Conservation (phyloP, 2,797 vertebrate genomes). For the Anguilla pacifica region DNA sequence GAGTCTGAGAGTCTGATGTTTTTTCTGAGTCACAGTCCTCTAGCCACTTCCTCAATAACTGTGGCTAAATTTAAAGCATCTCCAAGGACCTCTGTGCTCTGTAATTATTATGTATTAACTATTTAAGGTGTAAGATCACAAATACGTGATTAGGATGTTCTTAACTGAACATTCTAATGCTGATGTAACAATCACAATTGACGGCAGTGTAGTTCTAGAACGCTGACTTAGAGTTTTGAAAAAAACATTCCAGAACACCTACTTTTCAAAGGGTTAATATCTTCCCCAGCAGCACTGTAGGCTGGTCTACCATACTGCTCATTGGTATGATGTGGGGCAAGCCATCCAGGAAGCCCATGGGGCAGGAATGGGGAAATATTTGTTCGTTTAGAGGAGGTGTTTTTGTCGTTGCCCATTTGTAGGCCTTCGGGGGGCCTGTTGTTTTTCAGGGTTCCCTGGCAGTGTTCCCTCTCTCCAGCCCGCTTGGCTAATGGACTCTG, state of each 20-base stretch:
- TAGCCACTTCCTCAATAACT: not conserved
- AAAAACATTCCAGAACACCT: too few species aligned
- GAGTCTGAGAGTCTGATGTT: not conserved
- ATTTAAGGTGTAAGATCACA: too few species aligned
- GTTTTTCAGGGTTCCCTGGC: not conserved
- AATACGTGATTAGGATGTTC: too few species aligned
- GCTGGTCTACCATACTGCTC: not conserved
- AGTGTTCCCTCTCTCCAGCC: not conserved
- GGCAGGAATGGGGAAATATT: not conserved
- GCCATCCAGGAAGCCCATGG: not conserved
- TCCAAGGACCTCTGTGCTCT: not conserved
- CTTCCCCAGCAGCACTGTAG: not conserved
- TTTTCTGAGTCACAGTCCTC: not conserved
- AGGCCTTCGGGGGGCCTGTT: not conserved
- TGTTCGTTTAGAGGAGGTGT: not conserved
- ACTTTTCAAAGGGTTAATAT: not conserved
- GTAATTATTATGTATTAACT: too few species aligned
- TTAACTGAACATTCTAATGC: too few species aligned
- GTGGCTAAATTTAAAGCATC: not conserved
- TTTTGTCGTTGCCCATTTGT: not conserved
- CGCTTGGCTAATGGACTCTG: not conserved
- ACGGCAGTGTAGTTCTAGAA: too few species aligned
- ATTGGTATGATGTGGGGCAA: not conserved
- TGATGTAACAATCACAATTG: too few species aligned
- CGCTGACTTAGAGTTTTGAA: too few species aligned